A percentile compares a stretch with the other conserved stretches of the same genome.
Conservation (phyloP, 2,797 vertebrate species). For the Sebastes kiyomatsui region DNA sequence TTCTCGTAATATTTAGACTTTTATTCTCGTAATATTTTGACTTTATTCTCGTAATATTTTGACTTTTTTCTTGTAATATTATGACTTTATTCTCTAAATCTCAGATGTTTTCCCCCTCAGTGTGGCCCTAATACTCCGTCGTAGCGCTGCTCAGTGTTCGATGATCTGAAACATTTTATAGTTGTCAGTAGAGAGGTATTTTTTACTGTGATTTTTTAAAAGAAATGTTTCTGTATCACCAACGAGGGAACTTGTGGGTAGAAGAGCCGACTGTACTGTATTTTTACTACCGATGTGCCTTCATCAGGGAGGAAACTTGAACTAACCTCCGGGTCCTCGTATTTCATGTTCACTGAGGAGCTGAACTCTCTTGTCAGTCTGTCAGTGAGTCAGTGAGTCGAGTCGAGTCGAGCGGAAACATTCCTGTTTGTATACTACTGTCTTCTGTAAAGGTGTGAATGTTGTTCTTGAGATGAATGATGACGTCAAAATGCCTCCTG, state of each 20-base stretch:
- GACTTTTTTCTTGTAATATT: too few species aligned
- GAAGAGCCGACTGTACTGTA: not conserved
- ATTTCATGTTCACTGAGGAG: not conserved
- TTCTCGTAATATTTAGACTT: too few species aligned
- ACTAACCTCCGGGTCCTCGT: not conserved
- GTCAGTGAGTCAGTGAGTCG: too few species aligned
- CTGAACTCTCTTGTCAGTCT: not conserved
- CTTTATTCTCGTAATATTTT: too few species aligned
- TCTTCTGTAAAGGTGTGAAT: constrained; percentile 28
- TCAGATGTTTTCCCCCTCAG: too few species aligned
- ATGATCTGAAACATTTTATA: not conserved
- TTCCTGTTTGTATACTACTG: constrained; percentile 18
- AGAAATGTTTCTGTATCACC: constrained; percentile 11
- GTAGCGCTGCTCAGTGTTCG: not conserved
- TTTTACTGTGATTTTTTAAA: not conserved
- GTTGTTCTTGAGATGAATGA: constrained; percentile 22
- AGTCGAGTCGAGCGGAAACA: not conserved
- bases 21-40: too few species aligned
- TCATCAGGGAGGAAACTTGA: not conserved
- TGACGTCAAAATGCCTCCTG: constrained; percentile 20
- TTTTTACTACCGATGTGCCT: constrained; percentile 12
- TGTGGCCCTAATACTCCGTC: too few species aligned
- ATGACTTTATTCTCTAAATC: too few species aligned
- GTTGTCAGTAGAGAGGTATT: not conserved
- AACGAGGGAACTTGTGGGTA: constrained; percentile 14